Conservation (phyloP, 2,888 invertebrate genomes). For the Automeris io region DNA sequence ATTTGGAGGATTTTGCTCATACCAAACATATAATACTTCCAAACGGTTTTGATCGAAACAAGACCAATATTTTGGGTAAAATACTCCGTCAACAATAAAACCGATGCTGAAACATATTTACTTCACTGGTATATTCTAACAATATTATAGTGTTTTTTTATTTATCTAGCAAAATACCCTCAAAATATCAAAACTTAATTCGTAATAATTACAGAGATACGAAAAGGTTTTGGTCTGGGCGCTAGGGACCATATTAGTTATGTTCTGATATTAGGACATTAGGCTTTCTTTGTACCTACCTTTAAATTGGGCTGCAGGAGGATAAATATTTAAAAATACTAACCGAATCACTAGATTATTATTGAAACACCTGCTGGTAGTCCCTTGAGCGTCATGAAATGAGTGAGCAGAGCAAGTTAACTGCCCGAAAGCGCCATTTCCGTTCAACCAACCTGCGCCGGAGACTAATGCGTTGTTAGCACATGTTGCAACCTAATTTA, state of each 20-base stretch:
- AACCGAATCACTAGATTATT: slow-evolving; percentile 61
- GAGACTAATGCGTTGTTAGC: slow-evolving; percentile 42
- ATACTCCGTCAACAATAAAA: slow-evolving; percentile 57
- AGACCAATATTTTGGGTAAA: slow-evolving; percentile 65
- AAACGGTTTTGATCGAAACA: slow-evolving; percentile 72
- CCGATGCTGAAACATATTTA: slow-evolving; percentile 68
- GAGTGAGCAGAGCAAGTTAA: slow-evolving; percentile 58
- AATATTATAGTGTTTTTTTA: too few relatives aligned
- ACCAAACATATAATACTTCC: slow-evolving; percentile 72
- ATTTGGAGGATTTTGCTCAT: slow-evolving; percentile 60
- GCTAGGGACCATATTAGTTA: too few relatives aligned
- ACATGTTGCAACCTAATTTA: slow-evolving; percentile 52
- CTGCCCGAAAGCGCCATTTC: slow-evolving; percentile 47
- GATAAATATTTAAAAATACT: too few relatives aligned
- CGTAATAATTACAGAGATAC: too few relatives aligned
- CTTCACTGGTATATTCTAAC: too few relatives aligned
- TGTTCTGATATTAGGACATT: too few relatives aligned
- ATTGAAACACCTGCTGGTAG: slow-evolving; percentile 53
- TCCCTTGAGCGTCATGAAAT: slow-evolving; percentile 49
- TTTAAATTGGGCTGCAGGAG: too few relatives aligned
- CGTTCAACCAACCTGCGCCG: slow-evolving; percentile 50
- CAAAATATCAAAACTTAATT: too few relatives aligned
- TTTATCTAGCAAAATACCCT: too few relatives aligned
- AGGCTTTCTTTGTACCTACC: too few relatives aligned
- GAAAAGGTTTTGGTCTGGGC: too few relatives aligned